phyloP scores from a whole-genome alignment of 2,888 invertebrate species.

The Hirtodrosophila cameraria region DNA sequence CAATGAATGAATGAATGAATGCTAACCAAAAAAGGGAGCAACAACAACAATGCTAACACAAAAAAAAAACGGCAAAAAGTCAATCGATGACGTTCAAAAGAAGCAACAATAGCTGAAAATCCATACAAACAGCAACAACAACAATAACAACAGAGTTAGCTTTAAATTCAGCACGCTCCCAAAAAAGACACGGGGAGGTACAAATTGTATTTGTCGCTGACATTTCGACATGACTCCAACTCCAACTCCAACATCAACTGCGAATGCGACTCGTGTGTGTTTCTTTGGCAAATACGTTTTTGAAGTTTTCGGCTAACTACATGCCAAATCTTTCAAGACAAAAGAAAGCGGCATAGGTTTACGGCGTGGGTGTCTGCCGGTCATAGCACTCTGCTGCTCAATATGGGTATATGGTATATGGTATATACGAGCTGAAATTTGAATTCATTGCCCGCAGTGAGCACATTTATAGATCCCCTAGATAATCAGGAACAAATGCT shows the following conservation, averaged over 20 bases:
- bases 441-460: constrained; percentile 33
- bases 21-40: constrained; percentile 61
- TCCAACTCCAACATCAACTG: constrained; percentile 13
- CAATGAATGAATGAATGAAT: constrained; percentile 57
- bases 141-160: constrained; percentile 41
- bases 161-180: constrained; percentile 61
- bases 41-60: constrained; percentile 31
- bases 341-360: constrained; percentile 62
- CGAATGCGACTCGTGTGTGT: constrained; percentile 40
- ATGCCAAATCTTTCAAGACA: constrained; percentile 51
- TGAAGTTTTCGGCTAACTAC: constrained; percentile 38
- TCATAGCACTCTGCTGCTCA: constrained; percentile 65
- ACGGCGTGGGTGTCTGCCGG: constrained; percentile 67
- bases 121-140: constrained; percentile 32
- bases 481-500: constrained; percentile 37
- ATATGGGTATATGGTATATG: too few relatives aligned
- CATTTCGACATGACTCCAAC: constrained; percentile 71
- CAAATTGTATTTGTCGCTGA: constrained; percentile 72
- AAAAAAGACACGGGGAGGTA: constrained; percentile 56
- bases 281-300: constrained; percentile 50
- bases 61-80: constrained; percentile 65
- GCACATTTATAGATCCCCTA: constrained; percentile 36
- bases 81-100: constrained; percentile 65
- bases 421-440: constrained; percentile 23
- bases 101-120: constrained; percentile 47